These are phyloP conservation scores for Ophraella communa DNA, from an alignment of 2,888 invertebrate species.

Conservation along the genomic window DNA sequence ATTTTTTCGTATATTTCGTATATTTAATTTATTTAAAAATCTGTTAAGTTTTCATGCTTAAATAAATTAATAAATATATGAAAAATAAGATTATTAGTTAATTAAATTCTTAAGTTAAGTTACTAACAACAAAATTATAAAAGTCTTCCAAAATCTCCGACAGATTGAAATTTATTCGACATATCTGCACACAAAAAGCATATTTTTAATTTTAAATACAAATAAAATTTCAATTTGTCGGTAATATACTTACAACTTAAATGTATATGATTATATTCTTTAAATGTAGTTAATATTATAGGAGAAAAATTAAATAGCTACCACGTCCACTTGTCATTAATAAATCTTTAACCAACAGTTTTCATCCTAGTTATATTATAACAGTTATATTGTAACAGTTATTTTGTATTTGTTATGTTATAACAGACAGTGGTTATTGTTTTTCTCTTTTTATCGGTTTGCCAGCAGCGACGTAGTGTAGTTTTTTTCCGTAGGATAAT, in stretches of 20 bases:
- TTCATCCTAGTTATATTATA: too few species aligned
- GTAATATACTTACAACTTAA: constrained; percentile 2
- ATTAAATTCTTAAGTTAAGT: neutral
- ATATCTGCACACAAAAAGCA: too few species aligned
- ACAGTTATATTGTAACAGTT: too few species aligned
- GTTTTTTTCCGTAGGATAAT: neutral
- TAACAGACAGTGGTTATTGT: neutral
- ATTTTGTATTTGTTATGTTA: too few species aligned
- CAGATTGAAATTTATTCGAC: constrained; percentile 3
- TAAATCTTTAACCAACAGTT: neutral
- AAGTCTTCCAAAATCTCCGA: constrained; percentile 35
- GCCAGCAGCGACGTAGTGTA: neutral
- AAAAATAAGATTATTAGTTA: too few species aligned
- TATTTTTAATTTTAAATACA: neutral
- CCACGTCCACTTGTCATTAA: neutral
- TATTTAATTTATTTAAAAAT: too few species aligned
- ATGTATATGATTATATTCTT: neutral
- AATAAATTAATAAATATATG: too few species aligned
- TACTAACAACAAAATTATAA: constrained; percentile 36
- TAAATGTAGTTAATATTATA: neutral
- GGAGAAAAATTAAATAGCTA: neutral
- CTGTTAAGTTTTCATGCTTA: too few species aligned
- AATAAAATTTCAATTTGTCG: neutral
- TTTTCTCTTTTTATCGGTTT: neutral
- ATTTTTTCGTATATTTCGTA: too few species aligned